Evolutionary conservation across 2,888 invertebrate genomes (phyloP), one percentile per base, ranked within the genome.

Genomic region (Adelognathus sp.): DNA sequence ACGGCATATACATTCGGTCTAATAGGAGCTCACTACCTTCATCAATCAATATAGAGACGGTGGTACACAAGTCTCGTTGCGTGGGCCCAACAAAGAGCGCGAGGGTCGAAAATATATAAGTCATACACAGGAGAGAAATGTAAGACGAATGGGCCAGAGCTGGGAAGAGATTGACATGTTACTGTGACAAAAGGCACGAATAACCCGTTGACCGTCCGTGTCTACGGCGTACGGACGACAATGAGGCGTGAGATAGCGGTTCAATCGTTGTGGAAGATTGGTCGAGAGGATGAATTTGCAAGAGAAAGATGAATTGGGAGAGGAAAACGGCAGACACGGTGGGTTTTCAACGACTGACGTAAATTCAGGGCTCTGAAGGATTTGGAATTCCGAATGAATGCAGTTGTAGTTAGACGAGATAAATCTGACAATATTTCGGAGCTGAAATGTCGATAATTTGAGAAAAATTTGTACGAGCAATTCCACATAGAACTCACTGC

Each of bases 51-150:
- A 36, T 18, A 64, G 44, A 18, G 54, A 39, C 52, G 14, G 39
- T 39, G 39, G 33, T 46, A 18, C 36, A 29, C 66, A 16, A 61
- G 44, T 50, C 18, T 21, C 18, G 14, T 21, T 9, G 27, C 36
- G 64, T 64, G 64, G 79, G 63, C 61, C 33, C 39, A 27, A 70
- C 36, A 50, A 60, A 44, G n/a, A n/a, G 69, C 31, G 56, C 21
- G 16, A 18, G 16, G 50, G 11, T 61, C 44, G 69, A 64, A 58
- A n/a, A n/a, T n/a, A 66, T 18, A 7, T 24, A 5, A 60, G 24
- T 44, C 14, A 39, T 16, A 7, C 14, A 21, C n/a, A 18, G 5
- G 36, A 11, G n/a, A 21, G 36, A 18, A 27, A 16, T 27, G 11
- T 9, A 16, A 7, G 63, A 21, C 41, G 31, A 27, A 60, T 67